These are phyloP conservation scores for Sitodiplosis mosellana DNA, from an alignment of 1,140 invertebrate species.

Conservation along the genomic window DNA sequence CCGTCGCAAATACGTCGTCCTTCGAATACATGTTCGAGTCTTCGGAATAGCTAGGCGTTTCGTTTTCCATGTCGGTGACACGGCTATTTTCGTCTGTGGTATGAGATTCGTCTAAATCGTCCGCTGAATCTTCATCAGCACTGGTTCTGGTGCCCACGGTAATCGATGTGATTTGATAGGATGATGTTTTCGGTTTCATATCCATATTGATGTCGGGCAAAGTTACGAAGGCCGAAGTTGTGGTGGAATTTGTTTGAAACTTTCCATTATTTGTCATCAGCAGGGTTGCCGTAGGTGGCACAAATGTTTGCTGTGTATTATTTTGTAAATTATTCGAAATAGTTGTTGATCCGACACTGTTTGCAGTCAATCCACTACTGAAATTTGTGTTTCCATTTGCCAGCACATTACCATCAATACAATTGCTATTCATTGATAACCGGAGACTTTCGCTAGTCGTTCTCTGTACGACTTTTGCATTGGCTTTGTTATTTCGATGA, in stretches of 20 bases:
- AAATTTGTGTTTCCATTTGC: constrained; percentile 2
- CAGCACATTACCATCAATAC: constrained; percentile 2
- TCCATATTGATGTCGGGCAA: background rate
- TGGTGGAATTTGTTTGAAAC: constrained; percentile 10
- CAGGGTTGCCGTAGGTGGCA: constrained; percentile 4
- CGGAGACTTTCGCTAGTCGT: constrained; percentile 60
- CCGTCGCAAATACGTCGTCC: constrained; percentile 61
- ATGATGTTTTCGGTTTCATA: constrained; percentile 37
- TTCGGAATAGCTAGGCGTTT: constrained; percentile 69
- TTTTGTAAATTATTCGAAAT: constrained; percentile 3
- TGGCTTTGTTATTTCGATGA: background rate
- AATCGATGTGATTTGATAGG: constrained; percentile 84
- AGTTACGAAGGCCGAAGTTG: constrained; percentile 6
- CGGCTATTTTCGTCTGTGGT: constrained; percentile 72
- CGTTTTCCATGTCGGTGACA: constrained; percentile 62
- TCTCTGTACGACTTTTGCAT: constrained; percentile 42
- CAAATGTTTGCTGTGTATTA: constrained; percentile 6
- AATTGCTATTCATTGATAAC: constrained; percentile 21
- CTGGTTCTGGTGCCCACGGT: constrained; percentile 59
- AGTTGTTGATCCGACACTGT: background rate
- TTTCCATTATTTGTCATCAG: constrained; percentile 11
- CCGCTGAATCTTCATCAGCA: constrained; percentile 78
- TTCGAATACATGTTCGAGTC: constrained; percentile 51
- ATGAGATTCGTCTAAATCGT: constrained; percentile 85
- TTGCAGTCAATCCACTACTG: constrained; percentile 4